phyloP scores from a whole-genome alignment of 1,140 invertebrate species.

The Platorchestia sp. region DNA sequence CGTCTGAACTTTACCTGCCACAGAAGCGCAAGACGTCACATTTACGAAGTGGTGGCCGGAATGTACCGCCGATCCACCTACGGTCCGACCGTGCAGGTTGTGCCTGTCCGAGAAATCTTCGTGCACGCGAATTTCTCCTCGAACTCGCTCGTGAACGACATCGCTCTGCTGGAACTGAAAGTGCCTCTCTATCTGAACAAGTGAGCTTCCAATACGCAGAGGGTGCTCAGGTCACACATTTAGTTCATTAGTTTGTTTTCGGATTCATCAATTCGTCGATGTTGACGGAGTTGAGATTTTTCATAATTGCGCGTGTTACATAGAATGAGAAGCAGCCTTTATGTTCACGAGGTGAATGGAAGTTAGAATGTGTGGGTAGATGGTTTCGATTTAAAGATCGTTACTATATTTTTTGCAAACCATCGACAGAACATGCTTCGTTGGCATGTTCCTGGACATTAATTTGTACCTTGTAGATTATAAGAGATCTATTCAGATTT shows the following conservation, averaged over 20 bases:
- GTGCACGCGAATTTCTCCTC: conserved; percentile 10
- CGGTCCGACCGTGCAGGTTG: not conserved
- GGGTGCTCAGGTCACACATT: not conserved
- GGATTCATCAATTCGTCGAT: not conserved
- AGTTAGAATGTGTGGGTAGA: no score
- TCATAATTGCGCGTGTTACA: not conserved
- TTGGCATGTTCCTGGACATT: no score
- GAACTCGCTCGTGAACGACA: conserved; percentile 31
- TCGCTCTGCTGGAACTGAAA: not conserved
- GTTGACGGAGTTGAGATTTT: not conserved
- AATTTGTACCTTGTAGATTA: no score
- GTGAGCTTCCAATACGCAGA: not conserved
- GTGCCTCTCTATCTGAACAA: conserved; percentile 27
- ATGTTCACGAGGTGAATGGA: no score
- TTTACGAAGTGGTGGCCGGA: not conserved
- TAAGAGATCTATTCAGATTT: not conserved
- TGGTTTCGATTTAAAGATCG: no score
- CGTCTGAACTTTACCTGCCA: not conserved
- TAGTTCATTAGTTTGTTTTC: not conserved
- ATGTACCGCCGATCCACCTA: not conserved
- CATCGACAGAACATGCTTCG: no score
- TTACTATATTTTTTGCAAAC: no score
- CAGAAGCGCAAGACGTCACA: not conserved
- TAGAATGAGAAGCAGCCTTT: not conserved
- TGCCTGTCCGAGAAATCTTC: not conserved